A percentile compares a stretch with the other conserved stretches of the same genome.
Evolutionary conservation across 2,888 invertebrate genomes (phyloP).

Genomic region (Maniola hyperantus): DNA sequence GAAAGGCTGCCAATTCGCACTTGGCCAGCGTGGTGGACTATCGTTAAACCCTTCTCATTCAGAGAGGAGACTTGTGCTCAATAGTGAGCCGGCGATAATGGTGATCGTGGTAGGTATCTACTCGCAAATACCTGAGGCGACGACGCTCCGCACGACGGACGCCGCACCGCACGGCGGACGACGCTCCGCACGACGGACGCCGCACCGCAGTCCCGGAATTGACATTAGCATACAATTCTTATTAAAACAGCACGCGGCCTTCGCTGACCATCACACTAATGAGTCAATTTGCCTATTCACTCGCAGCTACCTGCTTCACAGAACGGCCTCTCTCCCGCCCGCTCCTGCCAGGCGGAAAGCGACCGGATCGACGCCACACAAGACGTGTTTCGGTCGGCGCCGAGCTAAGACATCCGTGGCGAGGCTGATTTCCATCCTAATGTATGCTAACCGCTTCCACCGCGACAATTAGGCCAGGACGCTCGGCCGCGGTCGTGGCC

Average conservation of each 20-base stretch:
- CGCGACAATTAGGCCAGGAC: constrained; percentile 70
- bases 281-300: constrained; percentile 73
- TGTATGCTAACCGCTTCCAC: constrained; percentile 73
- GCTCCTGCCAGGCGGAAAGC: constrained; percentile 27
- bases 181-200: constrained; percentile 27
- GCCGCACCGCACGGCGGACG: constrained; percentile 9
- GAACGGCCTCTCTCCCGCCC: constrained; percentile 30
- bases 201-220: constrained; percentile 32
- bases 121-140: not conserved
- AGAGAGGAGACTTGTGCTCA: no score
- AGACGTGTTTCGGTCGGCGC: constrained; percentile 46
- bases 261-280: constrained; percentile 65
- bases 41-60: no score
- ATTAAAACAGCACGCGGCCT: constrained; percentile 53
- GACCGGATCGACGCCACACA: constrained; percentile 31
- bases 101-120: constrained; percentile 8
- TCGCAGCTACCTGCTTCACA: constrained; percentile 45
- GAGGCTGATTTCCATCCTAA: constrained; percentile 73
- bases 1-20: no score
- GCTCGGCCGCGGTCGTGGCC: constrained; percentile 58
- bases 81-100: no score
- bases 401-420: constrained; percentile 62
- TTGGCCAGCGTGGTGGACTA: no score
- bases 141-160: constrained; percentile 27
- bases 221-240: constrained; percentile 64